A percentile compares a stretch with the other conserved stretches of the same genome.
Conservation (phyloP, 2,888 invertebrate species). For the Calliopum simillimum region DNA sequence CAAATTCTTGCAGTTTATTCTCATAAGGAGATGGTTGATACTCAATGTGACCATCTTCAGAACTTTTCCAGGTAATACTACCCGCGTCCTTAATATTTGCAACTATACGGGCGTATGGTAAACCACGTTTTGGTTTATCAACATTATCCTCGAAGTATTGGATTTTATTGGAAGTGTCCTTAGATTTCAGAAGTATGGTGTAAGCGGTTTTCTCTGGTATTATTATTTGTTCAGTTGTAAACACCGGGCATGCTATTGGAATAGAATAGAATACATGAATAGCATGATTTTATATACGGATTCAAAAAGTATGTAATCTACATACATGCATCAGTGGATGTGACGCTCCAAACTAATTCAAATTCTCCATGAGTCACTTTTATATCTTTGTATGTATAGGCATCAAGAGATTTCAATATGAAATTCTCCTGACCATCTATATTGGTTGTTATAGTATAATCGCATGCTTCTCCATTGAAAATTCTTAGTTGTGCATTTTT, state of each 20-base stretch:
- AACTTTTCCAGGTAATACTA: conserved; percentile 52
- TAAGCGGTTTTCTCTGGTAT: conserved; percentile 52
- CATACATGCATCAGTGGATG: conserved; percentile 48
- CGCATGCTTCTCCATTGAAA: conserved; percentile 75
- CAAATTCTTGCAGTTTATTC: conserved; percentile 51
- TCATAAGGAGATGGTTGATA: conserved; percentile 48
- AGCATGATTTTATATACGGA: background rate
- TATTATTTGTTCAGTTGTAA: conserved; percentile 45
- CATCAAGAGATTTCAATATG: conserved; percentile 50
- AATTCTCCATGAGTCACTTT: conserved; percentile 46
- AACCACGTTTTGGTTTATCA: conserved; percentile 58
- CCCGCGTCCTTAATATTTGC: conserved; percentile 49
- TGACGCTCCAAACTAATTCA: conserved; percentile 45
- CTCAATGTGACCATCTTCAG: conserved; percentile 37
- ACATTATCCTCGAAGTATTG: conserved; percentile 51
- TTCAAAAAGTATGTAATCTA: background rate
- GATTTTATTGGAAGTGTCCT: background rate
- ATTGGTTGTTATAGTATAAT: conserved; percentile 54
- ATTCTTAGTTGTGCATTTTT: conserved; percentile 76
- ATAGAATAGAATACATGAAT: background rate
- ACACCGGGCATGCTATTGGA: conserved; percentile 49
- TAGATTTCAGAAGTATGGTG: conserved; percentile 45
- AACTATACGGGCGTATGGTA: conserved; percentile 55
- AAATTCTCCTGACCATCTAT: conserved; percentile 45
- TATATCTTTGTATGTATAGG: conserved; percentile 52